Conservation (phyloP, 2,797 vertebrate genomes). For the Paedocypris micromegethes region DNA sequence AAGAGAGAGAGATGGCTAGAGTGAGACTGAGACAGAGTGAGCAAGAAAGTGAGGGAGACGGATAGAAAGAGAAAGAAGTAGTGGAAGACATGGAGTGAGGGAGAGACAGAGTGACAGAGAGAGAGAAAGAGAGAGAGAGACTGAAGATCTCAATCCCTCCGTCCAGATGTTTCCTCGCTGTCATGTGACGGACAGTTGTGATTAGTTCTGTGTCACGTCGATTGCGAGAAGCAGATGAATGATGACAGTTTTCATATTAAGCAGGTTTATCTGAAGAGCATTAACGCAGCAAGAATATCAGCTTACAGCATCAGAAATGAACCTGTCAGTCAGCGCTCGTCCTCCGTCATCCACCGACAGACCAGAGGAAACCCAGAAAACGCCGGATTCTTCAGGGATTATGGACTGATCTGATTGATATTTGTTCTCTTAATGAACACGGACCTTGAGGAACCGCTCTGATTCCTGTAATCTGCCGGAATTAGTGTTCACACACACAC, state of each 20-base stretch:
- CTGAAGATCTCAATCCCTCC: too few relatives aligned
- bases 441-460: conserved; percentile 66
- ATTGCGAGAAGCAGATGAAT: conserved; percentile 66
- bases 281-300: conserved; percentile 70
- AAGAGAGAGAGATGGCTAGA: too few relatives aligned
- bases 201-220: conserved; percentile 65
- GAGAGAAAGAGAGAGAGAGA: too few relatives aligned
- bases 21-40: too few relatives aligned
- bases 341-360: conserved; percentile 48
- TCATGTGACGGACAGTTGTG: conserved; percentile 34
- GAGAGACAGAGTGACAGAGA: too few relatives aligned
- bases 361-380: conserved; percentile 30
- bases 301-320: conserved; percentile 76
- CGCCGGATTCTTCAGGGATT: conserved; percentile 58
- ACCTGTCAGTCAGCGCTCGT: conserved; percentile 73
- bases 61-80: too few relatives aligned
- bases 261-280: conserved; percentile 76
- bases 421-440: conserved; percentile 74
- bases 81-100: too few relatives aligned
- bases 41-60: too few relatives aligned
- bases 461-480: conserved; percentile 65
- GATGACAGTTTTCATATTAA: conserved; percentile 80
- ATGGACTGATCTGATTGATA: conserved; percentile 71
- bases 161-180: conserved; percentile 51
- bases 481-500: conserved; percentile 58